A percentile compares a stretch with the other conserved stretches of the same genome.
Evolutionary conservation across 2,888 invertebrate species (phyloP).

Genomic region (Melanostoma mellinum): DNA sequence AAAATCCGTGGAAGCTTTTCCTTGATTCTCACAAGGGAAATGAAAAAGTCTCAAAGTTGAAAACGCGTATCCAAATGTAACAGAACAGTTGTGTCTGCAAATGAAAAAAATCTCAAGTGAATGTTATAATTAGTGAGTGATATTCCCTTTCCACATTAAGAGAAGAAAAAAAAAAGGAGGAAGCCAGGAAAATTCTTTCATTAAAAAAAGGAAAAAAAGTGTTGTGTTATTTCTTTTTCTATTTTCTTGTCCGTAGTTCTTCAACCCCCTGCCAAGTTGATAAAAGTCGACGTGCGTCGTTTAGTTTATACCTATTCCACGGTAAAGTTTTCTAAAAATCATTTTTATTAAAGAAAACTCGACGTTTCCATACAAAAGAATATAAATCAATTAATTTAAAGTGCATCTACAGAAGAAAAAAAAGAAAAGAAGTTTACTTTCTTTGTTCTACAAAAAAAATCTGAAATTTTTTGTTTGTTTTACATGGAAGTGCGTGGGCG

Average conservation of each 20-base stretch:
- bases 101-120: slow-evolving; percentile 31
- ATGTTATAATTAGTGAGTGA: slow-evolving; percentile 28
- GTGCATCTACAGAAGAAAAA: slow-evolving; percentile 22
- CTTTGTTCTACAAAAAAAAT: slow-evolving; percentile 45
- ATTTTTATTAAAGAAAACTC: not conserved
- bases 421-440: slow-evolving; percentile 28
- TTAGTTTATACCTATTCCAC: not conserved
- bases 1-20: not conserved
- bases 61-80: not conserved
- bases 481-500: slow-evolving; percentile 68
- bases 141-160: not conserved
- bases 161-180: slow-evolving; percentile 23
- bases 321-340: not conserved
- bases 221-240: slow-evolving; percentile 54
- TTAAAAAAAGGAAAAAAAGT: slow-evolving; percentile 44
- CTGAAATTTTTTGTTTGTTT: slow-evolving; percentile 48
- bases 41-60: not conserved
- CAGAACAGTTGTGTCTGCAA: not conserved
- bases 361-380: no score
- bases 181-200: slow-evolving; percentile 66
- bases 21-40: not conserved
- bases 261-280: slow-evolving; percentile 55
- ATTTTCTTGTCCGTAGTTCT: slow-evolving; percentile 16
- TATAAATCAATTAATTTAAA: not conserved
- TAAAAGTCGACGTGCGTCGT: slow-evolving; percentile 6